phyloP scores from a whole-genome alignment of 2,888 invertebrate species.

The Beris morrisii region DNA sequence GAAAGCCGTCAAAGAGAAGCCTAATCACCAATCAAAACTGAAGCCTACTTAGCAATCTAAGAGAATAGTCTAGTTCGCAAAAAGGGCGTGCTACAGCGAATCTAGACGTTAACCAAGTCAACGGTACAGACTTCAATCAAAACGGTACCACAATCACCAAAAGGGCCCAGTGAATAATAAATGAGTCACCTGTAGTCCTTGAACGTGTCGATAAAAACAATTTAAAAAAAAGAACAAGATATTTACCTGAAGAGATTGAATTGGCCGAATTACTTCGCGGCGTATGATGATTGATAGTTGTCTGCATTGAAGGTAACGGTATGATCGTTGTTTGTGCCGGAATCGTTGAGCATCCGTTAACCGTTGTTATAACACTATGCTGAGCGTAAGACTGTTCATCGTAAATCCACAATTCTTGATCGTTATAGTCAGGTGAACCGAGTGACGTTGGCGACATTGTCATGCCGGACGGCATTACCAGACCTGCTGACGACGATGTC shows the following conservation, averaged over 20 bases:
- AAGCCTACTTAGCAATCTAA: too few relatives aligned
- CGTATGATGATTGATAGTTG: slow-evolving; percentile 42
- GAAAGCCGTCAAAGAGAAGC: too few relatives aligned
- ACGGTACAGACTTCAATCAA: too few relatives aligned
- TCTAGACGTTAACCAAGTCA: too few relatives aligned
- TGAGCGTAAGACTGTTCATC: slow-evolving; percentile 57
- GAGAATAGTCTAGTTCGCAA: too few relatives aligned
- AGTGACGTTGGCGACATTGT: slow-evolving; percentile 77
- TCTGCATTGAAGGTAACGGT: slow-evolving; percentile 57
- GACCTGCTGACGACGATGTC: slow-evolving; percentile 67
- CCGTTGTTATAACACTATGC: slow-evolving; percentile 55
- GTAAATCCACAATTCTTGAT: slow-evolving; percentile 78
- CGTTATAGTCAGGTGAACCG: slow-evolving; percentile 73
- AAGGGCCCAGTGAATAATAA: too few relatives aligned
- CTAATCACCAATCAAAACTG: too few relatives aligned
- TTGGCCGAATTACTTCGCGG: slow-evolving; percentile 56
- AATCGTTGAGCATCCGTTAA: slow-evolving; percentile 58
- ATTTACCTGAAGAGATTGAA: slow-evolving; percentile 57
- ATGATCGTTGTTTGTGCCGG: slow-evolving; percentile 60
- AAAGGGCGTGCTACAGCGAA: too few relatives aligned
- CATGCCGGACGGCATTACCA: slow-evolving; percentile 68
- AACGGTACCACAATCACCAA: too few relatives aligned
- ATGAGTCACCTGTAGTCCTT: too few relatives aligned
- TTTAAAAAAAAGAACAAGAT: background rate
- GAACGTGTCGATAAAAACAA: background rate